Conservation (phyloP, 2,888 invertebrate genomes). For the Nematopogon swammerdamellus region DNA sequence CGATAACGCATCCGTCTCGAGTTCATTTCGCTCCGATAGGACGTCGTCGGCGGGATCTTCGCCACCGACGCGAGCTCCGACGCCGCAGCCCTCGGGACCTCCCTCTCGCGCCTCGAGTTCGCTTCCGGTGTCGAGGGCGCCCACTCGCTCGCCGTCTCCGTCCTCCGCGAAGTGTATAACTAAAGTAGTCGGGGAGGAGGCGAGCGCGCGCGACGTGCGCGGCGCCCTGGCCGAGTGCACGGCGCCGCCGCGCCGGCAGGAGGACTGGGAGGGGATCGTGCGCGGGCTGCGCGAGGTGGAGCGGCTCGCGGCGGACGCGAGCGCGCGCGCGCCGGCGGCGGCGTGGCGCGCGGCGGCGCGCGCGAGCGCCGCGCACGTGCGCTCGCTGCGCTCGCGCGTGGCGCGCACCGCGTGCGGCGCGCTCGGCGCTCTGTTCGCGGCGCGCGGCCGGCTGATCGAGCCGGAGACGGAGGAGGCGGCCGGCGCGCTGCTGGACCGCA, state of each 20-base stretch:
- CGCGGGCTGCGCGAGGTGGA: slow-evolving; percentile 68
- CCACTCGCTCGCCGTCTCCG: not conserved
- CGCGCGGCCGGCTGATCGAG: slow-evolving; percentile 55
- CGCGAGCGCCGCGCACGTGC: slow-evolving; percentile 73
- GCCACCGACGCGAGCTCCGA: slow-evolving; percentile 16
- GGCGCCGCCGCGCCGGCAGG: slow-evolving; percentile 60
- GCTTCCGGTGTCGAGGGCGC: not conserved
- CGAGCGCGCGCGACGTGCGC: slow-evolving; percentile 32
- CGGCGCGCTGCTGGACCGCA: slow-evolving; percentile 76
- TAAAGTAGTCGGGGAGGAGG: not conserved
- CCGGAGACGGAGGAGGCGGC: slow-evolving; percentile 86
- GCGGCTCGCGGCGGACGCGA: slow-evolving; percentile 64
- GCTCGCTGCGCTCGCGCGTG: slow-evolving; percentile 90
- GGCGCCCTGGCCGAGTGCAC: slow-evolving; percentile 36
- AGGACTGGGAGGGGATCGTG: slow-evolving; percentile 79
- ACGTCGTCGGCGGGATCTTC: not conserved
- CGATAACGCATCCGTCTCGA: slow-evolving; percentile 12
- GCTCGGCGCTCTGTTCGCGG: slow-evolving; percentile 73
- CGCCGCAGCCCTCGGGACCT: slow-evolving; percentile 18
- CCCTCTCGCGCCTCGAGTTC: not conserved
- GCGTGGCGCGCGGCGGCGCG: slow-evolving; percentile 66
- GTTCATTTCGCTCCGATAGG: slow-evolving; percentile 12
- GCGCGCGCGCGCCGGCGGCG: slow-evolving; percentile 66
- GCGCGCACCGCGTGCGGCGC: slow-evolving; percentile 84
- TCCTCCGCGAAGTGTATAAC: not conserved